Percentiles rank a stretch among this genome's conserved stretches.
phyloP scores from a whole-genome alignment of 2,888 invertebrate species.

The Pterostichus madidus region DNA sequence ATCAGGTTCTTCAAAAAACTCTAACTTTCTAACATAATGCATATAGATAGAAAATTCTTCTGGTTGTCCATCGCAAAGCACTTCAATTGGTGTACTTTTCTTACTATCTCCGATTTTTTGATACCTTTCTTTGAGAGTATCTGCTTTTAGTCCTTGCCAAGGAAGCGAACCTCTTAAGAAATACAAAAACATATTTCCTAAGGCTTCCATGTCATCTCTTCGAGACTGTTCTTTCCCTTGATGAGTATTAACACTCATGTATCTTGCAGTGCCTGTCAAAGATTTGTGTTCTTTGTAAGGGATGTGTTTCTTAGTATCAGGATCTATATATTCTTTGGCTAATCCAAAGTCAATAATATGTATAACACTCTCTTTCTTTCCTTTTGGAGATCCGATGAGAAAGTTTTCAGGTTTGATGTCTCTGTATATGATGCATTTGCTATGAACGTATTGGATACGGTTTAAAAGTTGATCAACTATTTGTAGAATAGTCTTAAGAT shows the following conservation, averaged over 20 bases:
- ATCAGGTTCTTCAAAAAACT: slow-evolving; percentile 99
- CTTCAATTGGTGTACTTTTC: slow-evolving; percentile 98
- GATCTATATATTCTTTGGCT: slow-evolving; percentile 99
- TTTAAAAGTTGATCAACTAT: slow-evolving; percentile 87
- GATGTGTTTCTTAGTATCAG: slow-evolving; percentile 99
- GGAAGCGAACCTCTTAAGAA: slow-evolving; percentile 99
- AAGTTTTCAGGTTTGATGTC: slow-evolving; percentile 99
- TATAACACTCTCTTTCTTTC: slow-evolving; percentile 98
- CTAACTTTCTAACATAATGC: slow-evolving; percentile 96
- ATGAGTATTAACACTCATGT: slow-evolving; percentile 99
- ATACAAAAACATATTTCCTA: slow-evolving; percentile 99
- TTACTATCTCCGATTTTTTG: slow-evolving; percentile 99
- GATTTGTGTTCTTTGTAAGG: slow-evolving; percentile 99
- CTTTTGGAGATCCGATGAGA: slow-evolving; percentile 98
- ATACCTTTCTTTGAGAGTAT: slow-evolving; percentile 99
- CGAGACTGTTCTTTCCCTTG: slow-evolving; percentile 99
- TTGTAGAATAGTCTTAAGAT: slow-evolving; percentile 86
- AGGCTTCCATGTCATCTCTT: slow-evolving; percentile 98
- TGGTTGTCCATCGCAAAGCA: slow-evolving; percentile 85
- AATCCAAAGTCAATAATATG: slow-evolving; percentile 99
- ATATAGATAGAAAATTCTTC: slow-evolving; percentile 99
- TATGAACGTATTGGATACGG: slow-evolving; percentile 99
- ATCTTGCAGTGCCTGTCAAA: slow-evolving; percentile 97
- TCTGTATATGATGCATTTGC: slow-evolving; percentile 98
- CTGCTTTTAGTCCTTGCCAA: slow-evolving; percentile 99